A percentile compares a stretch with the other conserved stretches of the same genome.
Conservation (phyloP, 1,140 invertebrate species). For the Diploscapter pachys region DNA sequence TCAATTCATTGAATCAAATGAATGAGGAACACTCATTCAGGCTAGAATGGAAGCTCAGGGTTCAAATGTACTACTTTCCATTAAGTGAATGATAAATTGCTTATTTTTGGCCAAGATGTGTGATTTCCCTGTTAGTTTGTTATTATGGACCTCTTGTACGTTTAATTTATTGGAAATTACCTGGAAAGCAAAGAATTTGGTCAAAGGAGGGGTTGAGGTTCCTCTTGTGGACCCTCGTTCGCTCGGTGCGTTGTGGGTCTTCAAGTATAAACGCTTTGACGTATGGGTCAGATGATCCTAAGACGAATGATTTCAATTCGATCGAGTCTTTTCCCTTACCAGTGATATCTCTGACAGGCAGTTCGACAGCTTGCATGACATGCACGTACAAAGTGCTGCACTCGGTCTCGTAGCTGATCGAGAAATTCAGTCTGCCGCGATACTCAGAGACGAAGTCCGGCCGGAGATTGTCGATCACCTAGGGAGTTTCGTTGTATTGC, state of each 20-base stretch:
- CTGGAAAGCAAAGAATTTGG: conserved; percentile 96
- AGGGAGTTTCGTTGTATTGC: conserved; percentile 38
- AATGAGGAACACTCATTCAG: too few species aligned
- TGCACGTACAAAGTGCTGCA: conserved; percentile 41
- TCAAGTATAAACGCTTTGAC: conserved; percentile 79
- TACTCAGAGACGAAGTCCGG: conserved; percentile 47
- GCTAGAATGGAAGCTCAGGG: too few species aligned
- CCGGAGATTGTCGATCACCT: conserved; percentile 47
- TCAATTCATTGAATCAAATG: too few species aligned
- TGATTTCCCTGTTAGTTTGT: too few species aligned
- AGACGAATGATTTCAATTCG: conserved; percentile 13
- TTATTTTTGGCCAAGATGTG: too few species aligned
- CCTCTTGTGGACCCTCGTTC: conserved; percentile 91
- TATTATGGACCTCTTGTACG: too few species aligned
- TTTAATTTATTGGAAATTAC: conserved; percentile 60
- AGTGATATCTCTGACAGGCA: conserved; percentile 51
- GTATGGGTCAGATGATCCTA: conserved; percentile 60
- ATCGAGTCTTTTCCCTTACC: conserved; percentile 19
- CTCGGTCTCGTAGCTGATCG: conserved; percentile 48
- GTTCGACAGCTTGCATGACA: conserved; percentile 51
- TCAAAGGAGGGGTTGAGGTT: conserved; percentile 95
- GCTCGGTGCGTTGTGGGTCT: conserved; percentile 89
- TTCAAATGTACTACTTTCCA: too few species aligned
- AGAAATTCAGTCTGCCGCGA: conserved; percentile 48
- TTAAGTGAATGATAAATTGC: too few species aligned